Percentiles rank a stretch among this genome's conserved stretches.
Conservation (phyloP, 2,797 vertebrate genomes). For the Anableps anableps region DNA sequence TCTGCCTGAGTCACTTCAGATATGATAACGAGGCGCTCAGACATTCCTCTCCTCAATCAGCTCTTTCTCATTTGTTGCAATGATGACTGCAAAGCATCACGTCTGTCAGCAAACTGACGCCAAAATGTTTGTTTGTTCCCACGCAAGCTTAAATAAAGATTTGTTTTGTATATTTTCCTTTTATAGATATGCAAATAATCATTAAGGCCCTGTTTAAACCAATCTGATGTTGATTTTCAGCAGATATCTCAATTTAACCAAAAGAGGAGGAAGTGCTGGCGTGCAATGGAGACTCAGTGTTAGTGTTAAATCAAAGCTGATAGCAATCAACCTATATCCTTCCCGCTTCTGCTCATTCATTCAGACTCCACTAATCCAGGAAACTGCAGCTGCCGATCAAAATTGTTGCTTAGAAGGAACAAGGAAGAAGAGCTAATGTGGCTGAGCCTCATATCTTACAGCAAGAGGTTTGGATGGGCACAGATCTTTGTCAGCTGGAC, state of each 20-base stretch:
- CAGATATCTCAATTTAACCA: slow-evolving; percentile 29
- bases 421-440: slow-evolving; percentile 57
- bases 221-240: slow-evolving; percentile 20
- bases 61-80: slow-evolving; percentile 63
- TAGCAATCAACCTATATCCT: slow-evolving; percentile 48
- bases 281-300: not conserved
- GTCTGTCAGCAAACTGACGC: slow-evolving; percentile 32
- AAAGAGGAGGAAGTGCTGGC: slow-evolving; percentile 50
- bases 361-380: slow-evolving; percentile 65
- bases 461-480: slow-evolving; percentile 55
- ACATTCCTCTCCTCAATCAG: slow-evolving; percentile 62
- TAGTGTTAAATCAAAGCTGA: slow-evolving; percentile 44
- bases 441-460: slow-evolving; percentile 46
- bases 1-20: slow-evolving; percentile 58
- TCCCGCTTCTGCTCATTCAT: slow-evolving; percentile 27
- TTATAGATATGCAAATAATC: not conserved
- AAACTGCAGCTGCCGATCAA: slow-evolving; percentile 65
- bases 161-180: slow-evolving; percentile 4
- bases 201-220: not conserved
- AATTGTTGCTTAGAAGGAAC: slow-evolving; percentile 69
- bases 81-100: slow-evolving; percentile 38
- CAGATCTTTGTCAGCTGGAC: slow-evolving; percentile 57
- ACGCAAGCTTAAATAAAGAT: slow-evolving; percentile 2
- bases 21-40: slow-evolving; percentile 47
- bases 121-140: slow-evolving; percentile 6